Base-by-base conservation (phyloP, 2,797 vertebrate species). In the Pseudochirops cupreus region DNA sequence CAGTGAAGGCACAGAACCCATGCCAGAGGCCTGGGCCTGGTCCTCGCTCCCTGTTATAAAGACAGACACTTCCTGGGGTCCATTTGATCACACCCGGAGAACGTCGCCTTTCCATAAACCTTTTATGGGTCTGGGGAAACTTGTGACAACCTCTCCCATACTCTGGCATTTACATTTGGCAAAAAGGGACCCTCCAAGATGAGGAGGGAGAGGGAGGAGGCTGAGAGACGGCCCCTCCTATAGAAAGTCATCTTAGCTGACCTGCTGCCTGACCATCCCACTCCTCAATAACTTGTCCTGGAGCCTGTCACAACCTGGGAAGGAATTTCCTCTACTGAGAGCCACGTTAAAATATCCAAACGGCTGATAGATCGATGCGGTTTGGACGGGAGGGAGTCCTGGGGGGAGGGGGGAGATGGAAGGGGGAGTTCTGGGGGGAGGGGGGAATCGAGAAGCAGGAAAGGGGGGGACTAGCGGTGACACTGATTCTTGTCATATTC, bases 81-180 rank as follows among this genome's bases (percentile, higher is more conserved):
- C 82, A 3, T 50, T 94, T 82, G 95, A 96, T 87, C n/a, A 26
- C 89, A 93, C 91, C 93, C 90, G 59, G 95, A 96, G 82, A 96
- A 96, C 54, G 96, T 74, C 0, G 0, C 56, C 57, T 98, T 98
- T 98, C 96, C 97, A 46, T 93, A 58, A 96, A 92, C 96, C 31
- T 96, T 94, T 94, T 94, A 90, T 29, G 97, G 95, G 93, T 91
- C 93, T 95, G 62, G 90, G 92, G 96, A 6, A 95, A 98, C 92
- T 62, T 93, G 92, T 16, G 56, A 92, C 91, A 94, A 92, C 33
- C 92, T 91, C 92, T 91, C 89, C 29, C 74, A 46, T 82, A 56
- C 59, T 82, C 46, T 89, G 58, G 89, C 2, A 31, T 92, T 97
- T 97, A 67, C 94, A 96, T 52, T 16, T 82, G 91, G 91, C 21